A percentile compares a stretch with the other conserved stretches of the same genome.
Evolutionary conservation across 2,888 invertebrate species (phyloP).

Genomic region (Drosophila ustulata): DNA sequence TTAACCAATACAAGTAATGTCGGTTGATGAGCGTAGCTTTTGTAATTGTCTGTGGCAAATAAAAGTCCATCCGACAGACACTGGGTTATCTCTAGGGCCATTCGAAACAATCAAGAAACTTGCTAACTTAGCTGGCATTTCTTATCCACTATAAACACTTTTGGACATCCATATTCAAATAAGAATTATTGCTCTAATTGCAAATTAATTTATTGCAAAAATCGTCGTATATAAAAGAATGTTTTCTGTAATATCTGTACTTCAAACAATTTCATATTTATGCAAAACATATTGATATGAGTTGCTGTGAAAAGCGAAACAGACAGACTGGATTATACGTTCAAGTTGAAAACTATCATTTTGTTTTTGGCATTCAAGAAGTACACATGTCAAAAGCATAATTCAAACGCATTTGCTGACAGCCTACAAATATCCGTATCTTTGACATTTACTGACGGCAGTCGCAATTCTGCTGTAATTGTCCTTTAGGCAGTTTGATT

Average conservation of each 20-base stretch:
- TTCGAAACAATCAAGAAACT: background rate
- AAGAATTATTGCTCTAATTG: background rate
- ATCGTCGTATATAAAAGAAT: too few species aligned
- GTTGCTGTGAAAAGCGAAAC: background rate
- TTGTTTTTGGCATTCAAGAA: conserved; percentile 19
- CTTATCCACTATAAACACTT: background rate
- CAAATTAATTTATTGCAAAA: background rate
- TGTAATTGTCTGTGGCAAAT: conserved; percentile 23
- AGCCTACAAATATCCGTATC: conserved; percentile 6
- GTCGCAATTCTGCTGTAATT: background rate
- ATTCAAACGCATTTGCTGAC: background rate
- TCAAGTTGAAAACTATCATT: background rate
- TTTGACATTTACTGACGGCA: conserved; percentile 16
- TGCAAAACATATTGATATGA: too few species aligned
- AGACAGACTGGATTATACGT: background rate
- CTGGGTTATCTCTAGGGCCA: background rate
- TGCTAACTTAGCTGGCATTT: background rate
- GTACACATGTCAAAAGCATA: conserved; percentile 26
- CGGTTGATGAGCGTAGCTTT: conserved; percentile 7
- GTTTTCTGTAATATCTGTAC: too few species aligned
- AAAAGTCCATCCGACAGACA: conserved; percentile 16
- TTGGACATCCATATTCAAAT: background rate
- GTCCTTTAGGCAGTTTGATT: conserved; percentile 16
- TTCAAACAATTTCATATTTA: too few species aligned
- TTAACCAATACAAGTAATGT: conserved; percentile 20